Percentiles rank a stretch among this genome's conserved stretches.
Conservation (phyloP, 2,888 invertebrate genomes). For the Synergus laeviventris region DNA sequence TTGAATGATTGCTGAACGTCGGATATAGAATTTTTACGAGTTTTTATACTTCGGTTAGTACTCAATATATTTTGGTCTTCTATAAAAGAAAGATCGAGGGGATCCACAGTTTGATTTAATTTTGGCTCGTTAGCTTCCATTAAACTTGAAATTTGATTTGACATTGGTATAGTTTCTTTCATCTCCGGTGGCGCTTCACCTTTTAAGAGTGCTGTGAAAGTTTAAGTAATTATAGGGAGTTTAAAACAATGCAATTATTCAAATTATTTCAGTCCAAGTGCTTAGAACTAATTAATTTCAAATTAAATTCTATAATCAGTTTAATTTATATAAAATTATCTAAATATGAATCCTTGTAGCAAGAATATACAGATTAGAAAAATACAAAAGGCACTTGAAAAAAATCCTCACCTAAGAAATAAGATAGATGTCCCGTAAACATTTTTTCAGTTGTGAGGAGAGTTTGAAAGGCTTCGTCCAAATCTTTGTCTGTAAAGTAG, state of each 20-base stretch:
- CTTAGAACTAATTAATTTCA: too few species aligned
- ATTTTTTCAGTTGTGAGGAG: conserved; percentile 60
- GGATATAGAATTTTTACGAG: background rate
- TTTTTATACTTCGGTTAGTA: background rate
- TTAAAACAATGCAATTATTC: background rate
- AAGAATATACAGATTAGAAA: background rate
- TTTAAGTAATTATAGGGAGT: background rate
- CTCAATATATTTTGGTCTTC: conserved; percentile 18
- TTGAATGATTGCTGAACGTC: conserved; percentile 59
- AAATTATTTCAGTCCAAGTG: too few species aligned
- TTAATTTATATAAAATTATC: too few species aligned
- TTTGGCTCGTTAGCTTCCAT: conserved; percentile 27
- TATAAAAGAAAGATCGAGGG: background rate
- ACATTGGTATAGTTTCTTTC: background rate
- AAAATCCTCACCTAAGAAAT: conserved; percentile 63
- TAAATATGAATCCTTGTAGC: too few species aligned
- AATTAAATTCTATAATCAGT: too few species aligned
- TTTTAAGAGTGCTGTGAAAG: conserved; percentile 4
- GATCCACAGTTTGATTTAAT: conserved; percentile 1
- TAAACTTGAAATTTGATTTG: conserved; percentile 11
- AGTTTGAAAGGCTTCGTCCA: conserved; percentile 65
- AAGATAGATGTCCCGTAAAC: conserved; percentile 62
- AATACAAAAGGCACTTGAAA: conserved; percentile 9
- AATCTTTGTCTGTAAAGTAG: conserved; percentile 64
- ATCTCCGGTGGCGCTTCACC: background rate